Conservation (phyloP, 2,113 vertebrate species). For the Epinephelus cyanopodus region DNA sequence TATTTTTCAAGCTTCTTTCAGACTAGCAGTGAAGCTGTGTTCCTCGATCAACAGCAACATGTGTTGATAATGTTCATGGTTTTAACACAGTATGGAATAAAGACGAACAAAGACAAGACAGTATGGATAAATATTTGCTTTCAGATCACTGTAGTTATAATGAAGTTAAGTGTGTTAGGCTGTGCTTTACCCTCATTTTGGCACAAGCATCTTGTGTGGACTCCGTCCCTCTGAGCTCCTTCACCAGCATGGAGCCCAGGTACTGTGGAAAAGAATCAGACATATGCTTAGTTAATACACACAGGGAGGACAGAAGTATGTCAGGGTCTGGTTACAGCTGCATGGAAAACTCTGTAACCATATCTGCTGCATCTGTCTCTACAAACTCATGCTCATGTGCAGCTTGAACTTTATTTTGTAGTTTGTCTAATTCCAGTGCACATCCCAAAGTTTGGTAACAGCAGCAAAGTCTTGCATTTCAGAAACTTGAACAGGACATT, state of each 20-base stretch:
- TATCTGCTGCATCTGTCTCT: not conserved
- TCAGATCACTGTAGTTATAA: no score
- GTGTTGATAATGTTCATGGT: not conserved
- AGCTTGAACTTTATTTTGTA: not conserved
- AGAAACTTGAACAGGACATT: no score
- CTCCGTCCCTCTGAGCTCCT: slow-evolving; percentile 97
- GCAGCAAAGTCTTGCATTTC: no score
- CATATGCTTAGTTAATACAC: not conserved
- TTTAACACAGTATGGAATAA: no score
- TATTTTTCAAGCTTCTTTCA: not conserved
- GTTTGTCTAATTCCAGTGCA: no score
- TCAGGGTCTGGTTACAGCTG: not conserved
- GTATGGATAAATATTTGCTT: no score
- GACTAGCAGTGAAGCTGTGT: not conserved
- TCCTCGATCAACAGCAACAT: not conserved
- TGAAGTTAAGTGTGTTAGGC: not conserved
- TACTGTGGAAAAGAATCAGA: slow-evolving; percentile 85
- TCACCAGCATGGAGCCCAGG: slow-evolving; percentile 99
- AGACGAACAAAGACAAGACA: no score
- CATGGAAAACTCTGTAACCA: not conserved
- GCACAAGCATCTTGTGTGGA: slow-evolving; percentile 98
- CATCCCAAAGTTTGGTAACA: not conserved
- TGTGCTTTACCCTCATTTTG: slow-evolving; percentile 96
- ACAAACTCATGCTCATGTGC: not conserved
- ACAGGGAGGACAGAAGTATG: not conserved